Base-by-base conservation (phyloP, 1,140 invertebrate genomes). In the Dinothrombium tinctorium region DNA sequence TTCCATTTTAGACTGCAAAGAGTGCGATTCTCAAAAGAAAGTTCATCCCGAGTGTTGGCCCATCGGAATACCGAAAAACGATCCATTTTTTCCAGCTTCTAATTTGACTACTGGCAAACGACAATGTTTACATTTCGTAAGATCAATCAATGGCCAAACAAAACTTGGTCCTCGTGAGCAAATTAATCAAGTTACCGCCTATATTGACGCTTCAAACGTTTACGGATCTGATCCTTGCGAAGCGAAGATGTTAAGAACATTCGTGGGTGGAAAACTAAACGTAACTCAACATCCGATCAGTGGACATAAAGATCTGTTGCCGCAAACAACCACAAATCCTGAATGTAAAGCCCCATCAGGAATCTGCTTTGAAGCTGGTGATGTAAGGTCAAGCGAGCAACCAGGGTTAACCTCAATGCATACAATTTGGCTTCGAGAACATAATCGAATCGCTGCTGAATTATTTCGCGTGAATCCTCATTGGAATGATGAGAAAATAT, bases 91-190 rank as follows among this genome's bases (percentile, higher is more conserved):
- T 54, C 60, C 62, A 7, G 50, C 58, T 41, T 64, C 76, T 1
- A 83, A 86, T 53, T 66, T 73, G 6, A 72, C 73, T 0, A 74
- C 74, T 3, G 82, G 83, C 2, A 68, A 71, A 38, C 65, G 75
- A 24, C 65, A 86, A 42, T 92, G 86, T 53, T 80, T 92, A 56
- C 79, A 83, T 5, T 90, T 86, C 51, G 87, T 87, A 67, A 72
- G 86, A 54, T 87, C 81, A 23, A 59, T 90, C 40, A 75, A 82
- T 3, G 84, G 81, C 20, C 82, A 89, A 54, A 72, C 79, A 47
- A 68, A 72, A 32, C 59, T 86, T 28, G 64, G 65, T 15, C 53
- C 58, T 17, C 53, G 68, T 38, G 66, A 72, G 45, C 69, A 72
- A 51, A 54, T 71, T 46, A 74, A 74, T 50, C 66, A 70, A 50